Evolutionary conservation across 1,140 invertebrate genomes (phyloP).

Genomic region (Schlechtendalia chinensis): DNA sequence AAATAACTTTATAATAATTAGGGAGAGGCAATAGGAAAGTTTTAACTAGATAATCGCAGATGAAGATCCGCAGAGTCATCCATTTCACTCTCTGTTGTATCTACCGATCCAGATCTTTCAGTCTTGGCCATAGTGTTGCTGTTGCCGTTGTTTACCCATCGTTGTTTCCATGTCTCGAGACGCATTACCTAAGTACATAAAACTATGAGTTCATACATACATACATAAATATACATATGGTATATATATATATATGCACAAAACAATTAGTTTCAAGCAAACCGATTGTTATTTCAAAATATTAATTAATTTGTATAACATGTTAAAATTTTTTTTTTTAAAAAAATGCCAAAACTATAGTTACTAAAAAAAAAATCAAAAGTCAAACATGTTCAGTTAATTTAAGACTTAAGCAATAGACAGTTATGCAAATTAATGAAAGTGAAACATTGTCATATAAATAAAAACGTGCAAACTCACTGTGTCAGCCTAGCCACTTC

Average conservation of each 20-base stretch:
- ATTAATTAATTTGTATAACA: too few relatives aligned
- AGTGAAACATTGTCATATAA: constrained; percentile 2
- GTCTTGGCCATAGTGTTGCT: not conserved
- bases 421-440: constrained; percentile 15
- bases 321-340: too few relatives aligned
- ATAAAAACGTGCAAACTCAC: constrained; percentile 41
- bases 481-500: constrained; percentile 67
- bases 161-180: constrained; percentile 63
- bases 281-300: too few relatives aligned
- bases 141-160: constrained; percentile 56
- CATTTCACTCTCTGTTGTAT: constrained; percentile 59
- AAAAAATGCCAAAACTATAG: too few relatives aligned
- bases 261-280: too few relatives aligned
- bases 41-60: constrained; percentile 49
- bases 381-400: not conserved
- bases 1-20: not conserved
- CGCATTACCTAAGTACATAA: constrained; percentile 62
- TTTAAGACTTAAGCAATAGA: not conserved
- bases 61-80: constrained; percentile 56
- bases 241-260: too few relatives aligned
- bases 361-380: not conserved
- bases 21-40: not conserved
- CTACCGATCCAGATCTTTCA: constrained; percentile 57
- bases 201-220: not conserved
- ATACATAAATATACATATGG: not conserved